These are phyloP conservation scores for Archilochus colubris DNA, from an alignment of 2,113 vertebrate genomes.

Conservation along the genomic window DNA sequence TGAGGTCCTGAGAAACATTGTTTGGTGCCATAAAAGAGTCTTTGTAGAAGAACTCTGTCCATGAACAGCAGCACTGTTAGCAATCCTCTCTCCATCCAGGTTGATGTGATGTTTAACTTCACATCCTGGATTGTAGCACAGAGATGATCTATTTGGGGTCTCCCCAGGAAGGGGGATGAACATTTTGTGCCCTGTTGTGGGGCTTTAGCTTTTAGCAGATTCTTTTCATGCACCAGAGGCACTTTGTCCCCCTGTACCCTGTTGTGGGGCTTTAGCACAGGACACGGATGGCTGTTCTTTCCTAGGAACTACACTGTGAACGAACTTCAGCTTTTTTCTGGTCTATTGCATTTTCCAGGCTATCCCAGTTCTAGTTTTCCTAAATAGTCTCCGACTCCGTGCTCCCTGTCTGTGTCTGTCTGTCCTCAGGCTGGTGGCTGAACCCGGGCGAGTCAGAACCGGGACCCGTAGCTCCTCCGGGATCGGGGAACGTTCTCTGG, in stretches of 20 bases:
- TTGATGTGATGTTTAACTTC: not conserved
- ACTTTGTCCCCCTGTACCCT: not conserved
- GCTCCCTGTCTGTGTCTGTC: too few relatives aligned
- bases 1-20: not conserved
- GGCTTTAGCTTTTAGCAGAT: not conserved
- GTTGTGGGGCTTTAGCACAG: not conserved
- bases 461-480: rapidly evolving
- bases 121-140: not conserved
- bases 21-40: rapidly evolving
- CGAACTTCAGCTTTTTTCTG: too few relatives aligned
- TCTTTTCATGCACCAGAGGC: too few relatives aligned
- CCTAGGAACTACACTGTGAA: not conserved
- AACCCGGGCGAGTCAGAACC: not conserved
- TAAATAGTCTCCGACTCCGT: too few relatives aligned
- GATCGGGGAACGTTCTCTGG: not conserved
- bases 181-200: not conserved
- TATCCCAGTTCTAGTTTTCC: not conserved
- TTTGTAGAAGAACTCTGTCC: not conserved
- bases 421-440: rapidly evolving
- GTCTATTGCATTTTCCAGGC: not conserved
- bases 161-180: not conserved
- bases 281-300: not conserved
- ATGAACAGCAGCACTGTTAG: not conserved
- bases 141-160: not conserved
- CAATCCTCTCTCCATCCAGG: not conserved